A percentile compares a stretch with the other conserved stretches of the same genome.
These are phyloP conservation scores for Thecocarcelia acutangulata DNA, from an alignment of 2,888 invertebrate species.

Conservation along the genomic window DNA sequence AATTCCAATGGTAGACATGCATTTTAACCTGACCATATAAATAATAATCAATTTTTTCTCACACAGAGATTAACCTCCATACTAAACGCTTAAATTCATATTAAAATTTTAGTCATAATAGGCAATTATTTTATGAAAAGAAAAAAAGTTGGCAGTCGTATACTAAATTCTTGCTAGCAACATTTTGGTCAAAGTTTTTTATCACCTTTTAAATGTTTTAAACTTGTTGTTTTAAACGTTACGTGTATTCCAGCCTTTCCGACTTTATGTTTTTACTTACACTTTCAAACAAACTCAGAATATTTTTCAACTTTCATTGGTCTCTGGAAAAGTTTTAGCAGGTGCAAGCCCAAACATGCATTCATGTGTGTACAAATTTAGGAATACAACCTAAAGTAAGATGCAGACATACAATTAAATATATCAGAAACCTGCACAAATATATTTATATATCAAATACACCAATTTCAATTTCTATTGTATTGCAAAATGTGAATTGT, in stretches of 20 bases:
- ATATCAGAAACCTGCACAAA: too few species aligned
- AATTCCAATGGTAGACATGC: too few species aligned
- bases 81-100: too few species aligned
- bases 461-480: too few species aligned
- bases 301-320: background rate
- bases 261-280: slow-evolving; percentile 10
- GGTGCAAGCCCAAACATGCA: background rate
- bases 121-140: too few species aligned
- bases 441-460: too few species aligned
- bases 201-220: background rate
- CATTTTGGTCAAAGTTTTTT: background rate
- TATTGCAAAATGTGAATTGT: too few species aligned
- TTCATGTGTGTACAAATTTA: slow-evolving; percentile 6
- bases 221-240: background rate
- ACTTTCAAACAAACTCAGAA: slow-evolving; percentile 17
- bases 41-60: too few species aligned
- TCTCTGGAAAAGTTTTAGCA: background rate
- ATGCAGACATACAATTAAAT: background rate
- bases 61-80: too few species aligned
- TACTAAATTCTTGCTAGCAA: slow-evolving; percentile 10
- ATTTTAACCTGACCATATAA: too few species aligned
- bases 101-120: too few species aligned
- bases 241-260: background rate
- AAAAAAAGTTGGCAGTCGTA: too few species aligned
- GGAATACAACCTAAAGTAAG: background rate